A percentile compares a stretch with the other conserved stretches of the same genome.
These are phyloP conservation scores for Psittacula cyanocephala DNA, from an alignment of 2,113 vertebrate genomes.

Conservation along the genomic window DNA sequence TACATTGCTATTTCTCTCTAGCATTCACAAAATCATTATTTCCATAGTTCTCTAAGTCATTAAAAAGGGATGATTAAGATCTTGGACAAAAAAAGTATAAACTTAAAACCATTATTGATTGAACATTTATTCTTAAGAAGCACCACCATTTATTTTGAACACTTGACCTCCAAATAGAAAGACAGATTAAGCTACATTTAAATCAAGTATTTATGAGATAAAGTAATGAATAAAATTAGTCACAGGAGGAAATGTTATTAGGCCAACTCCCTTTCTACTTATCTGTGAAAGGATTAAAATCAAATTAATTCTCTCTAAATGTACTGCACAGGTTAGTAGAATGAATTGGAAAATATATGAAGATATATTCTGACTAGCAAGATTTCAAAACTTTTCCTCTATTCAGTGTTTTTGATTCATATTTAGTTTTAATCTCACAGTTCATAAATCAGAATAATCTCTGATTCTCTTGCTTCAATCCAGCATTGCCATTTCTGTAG, in stretches of 20 bases:
- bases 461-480: not conserved
- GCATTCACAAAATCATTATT: not conserved
- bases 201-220: constrained; percentile 9
- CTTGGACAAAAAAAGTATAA: not conserved
- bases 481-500: not conserved
- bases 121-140: not conserved
- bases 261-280: not conserved
- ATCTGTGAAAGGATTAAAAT: not conserved
- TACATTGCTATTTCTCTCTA: not conserved
- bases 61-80: not conserved
- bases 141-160: not conserved
- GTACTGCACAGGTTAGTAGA: not conserved
- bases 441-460: not conserved
- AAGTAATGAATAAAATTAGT: constrained; percentile 6
- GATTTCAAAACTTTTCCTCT: not conserved
- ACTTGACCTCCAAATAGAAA: not conserved
- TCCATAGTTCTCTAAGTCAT: not conserved
- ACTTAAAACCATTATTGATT: not conserved
- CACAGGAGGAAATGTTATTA: constrained; percentile 2
- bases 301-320: not conserved
- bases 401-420: not conserved
- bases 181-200: not conserved
- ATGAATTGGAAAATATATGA: not conserved
- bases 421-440: not conserved
- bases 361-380: not conserved